phyloP scores from a whole-genome alignment of 2,113 vertebrate species.

The Pomatostomus ruficeps region DNA sequence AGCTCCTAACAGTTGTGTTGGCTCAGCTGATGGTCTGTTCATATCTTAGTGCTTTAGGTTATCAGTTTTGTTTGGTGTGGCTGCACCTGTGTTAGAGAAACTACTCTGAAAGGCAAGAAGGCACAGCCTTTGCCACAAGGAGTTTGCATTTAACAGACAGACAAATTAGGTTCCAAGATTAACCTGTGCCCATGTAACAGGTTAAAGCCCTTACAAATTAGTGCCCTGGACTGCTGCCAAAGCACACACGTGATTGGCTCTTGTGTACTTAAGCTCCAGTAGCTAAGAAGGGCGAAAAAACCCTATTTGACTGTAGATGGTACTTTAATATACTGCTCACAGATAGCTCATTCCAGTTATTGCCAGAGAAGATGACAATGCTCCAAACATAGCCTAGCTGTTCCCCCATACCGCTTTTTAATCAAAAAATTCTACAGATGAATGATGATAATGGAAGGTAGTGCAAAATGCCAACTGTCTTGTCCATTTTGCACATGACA shows the following conservation, averaged over 20 bases:
- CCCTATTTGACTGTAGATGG: not conserved
- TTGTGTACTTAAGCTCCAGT: not conserved
- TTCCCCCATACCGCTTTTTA: not conserved
- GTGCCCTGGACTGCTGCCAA: not conserved
- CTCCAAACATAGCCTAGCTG: not conserved
- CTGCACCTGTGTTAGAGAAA: not conserved
- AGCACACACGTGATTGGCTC: not conserved
- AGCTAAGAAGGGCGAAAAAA: not conserved
- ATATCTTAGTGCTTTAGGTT: not conserved
- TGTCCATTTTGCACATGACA: not conserved
- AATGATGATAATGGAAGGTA: not conserved
- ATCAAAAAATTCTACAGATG: not conserved
- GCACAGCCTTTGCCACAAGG: not conserved
- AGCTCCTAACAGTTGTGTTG: not conserved
- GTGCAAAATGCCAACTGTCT: not conserved
- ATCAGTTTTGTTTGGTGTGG: not conserved
- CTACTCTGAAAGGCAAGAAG: not conserved
- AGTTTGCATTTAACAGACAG: not conserved
- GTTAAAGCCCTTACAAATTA: constrained; percentile 24
- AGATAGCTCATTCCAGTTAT: not conserved
- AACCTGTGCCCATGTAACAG: not conserved
- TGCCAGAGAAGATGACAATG: not conserved
- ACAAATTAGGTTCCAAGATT: not conserved
- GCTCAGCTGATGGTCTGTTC: not conserved
- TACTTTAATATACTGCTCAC: not conserved